Base-by-base conservation (phyloP, 2,888 invertebrate genomes). In the Diploptera punctata region DNA sequence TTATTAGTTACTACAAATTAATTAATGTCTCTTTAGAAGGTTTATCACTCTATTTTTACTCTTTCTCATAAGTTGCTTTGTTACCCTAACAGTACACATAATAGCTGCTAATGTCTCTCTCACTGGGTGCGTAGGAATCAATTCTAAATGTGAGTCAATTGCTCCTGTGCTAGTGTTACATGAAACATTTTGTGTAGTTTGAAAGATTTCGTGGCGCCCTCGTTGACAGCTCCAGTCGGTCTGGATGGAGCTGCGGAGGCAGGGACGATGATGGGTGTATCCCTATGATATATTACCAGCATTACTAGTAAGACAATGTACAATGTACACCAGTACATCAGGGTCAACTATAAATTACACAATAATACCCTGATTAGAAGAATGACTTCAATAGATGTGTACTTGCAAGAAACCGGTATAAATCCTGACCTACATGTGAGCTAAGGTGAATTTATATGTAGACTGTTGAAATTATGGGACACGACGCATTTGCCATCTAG, bases 271-370 rank as follows among this genome's bases (percentile, higher is more conserved):
- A 57, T 57, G 57, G 57, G 57, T 57, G 57, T 57, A 24, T 57
- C 57, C 57, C 24, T 29, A 57, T 57, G 57, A 57, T 57, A 13
- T 29, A 57, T 57, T 57, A 57, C 26, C n/a, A 29, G n/a, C 57
- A 57, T 54, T 26, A 54, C n/a, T 29, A 16, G n/a, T n/a, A 29
- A 57, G 29, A 57, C 57, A 57, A 57, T 57, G 33, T 33, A 33
- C 33, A 33, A 7, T 33, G 33, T 33, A 57, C 29, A 29, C 29
- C 57, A 52, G 52, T 19, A 24, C 52, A 52, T 13, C 38, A 47
- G 47, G 18, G 47, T 47, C 47, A n/a, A n/a, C 16, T n/a, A 29
- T 57, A 57, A 57, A 57, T 57, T 57, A 57, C 57, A 57, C 16
- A 38, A n/a, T 47, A 47, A 7, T 7, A 47, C n/a, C 13, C 16